Evolutionary conservation across 2,888 invertebrate species (phyloP).

Genomic region (Clivina fossor): DNA sequence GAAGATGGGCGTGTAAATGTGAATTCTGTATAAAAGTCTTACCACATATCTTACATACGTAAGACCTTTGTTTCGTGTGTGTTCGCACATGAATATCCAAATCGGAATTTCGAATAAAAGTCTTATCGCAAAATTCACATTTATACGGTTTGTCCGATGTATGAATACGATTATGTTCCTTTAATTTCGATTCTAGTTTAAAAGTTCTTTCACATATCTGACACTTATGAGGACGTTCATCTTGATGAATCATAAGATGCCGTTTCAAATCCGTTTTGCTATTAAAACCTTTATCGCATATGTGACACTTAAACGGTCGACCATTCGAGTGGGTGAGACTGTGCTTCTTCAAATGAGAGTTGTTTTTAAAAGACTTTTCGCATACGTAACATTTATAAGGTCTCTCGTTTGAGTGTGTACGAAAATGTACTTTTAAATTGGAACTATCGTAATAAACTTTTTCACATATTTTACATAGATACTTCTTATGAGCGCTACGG

Average conservation of each 20-base stretch:
- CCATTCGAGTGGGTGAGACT: neutral
- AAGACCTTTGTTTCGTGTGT: neutral
- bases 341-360: neutral
- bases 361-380: neutral
- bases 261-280: neutral
- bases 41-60: neutral
- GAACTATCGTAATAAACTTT: too few relatives aligned
- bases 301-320: neutral
- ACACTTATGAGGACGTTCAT: neutral
- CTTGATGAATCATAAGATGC: neutral
- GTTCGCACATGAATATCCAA: neutral
- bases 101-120: neutral
- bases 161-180: too few relatives aligned
- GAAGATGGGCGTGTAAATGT: neutral
- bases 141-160: too few relatives aligned
- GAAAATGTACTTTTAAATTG: too few relatives aligned
- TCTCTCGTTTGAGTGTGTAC: too few relatives aligned
- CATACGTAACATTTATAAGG: slow-evolving; percentile 1
- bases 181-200: too few relatives aligned
- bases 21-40: neutral
- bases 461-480: too few relatives aligned
- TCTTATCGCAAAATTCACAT: slow-evolving; percentile 1
- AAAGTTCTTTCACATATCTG: too few relatives aligned
- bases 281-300: neutral
- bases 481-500: too few relatives aligned